phyloP scores from a whole-genome alignment of 2,797 vertebrate genomes.

The Danionella dracula region DNA sequence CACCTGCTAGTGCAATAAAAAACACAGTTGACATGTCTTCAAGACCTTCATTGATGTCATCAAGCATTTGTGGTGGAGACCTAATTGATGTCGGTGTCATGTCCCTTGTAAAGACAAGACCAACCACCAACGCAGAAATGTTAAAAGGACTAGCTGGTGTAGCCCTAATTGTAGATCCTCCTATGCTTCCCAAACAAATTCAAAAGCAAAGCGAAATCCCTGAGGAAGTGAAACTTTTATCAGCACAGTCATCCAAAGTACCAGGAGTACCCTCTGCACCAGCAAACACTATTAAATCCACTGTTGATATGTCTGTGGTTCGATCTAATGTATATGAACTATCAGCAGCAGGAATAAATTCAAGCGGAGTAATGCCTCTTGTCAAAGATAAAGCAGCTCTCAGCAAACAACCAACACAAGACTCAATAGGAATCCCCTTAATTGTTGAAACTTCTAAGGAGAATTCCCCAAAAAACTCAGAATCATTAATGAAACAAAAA shows the following conservation, averaged over 20 bases:
- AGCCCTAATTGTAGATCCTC: slow-evolving; percentile 58
- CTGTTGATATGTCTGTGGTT: slow-evolving; percentile 64
- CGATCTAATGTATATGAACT: slow-evolving; percentile 19
- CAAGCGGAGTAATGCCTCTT: slow-evolving; percentile 49
- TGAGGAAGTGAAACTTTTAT: neutral
- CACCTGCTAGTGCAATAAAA: slow-evolving; percentile 23
- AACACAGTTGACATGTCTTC: slow-evolving; percentile 63
- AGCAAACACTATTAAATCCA: slow-evolving; percentile 58
- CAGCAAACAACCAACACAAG: slow-evolving; percentile 20
- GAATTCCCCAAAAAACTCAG: slow-evolving; percentile 1
- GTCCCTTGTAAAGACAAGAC: slow-evolving; percentile 53
- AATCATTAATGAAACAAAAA: slow-evolving; percentile 1
- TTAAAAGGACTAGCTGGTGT: slow-evolving; percentile 49
- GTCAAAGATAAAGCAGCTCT: slow-evolving; percentile 46
- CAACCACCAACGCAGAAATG: slow-evolving; percentile 40
- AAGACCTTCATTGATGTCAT: slow-evolving; percentile 36
- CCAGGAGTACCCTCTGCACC: slow-evolving; percentile 53
- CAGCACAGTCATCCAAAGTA: neutral
- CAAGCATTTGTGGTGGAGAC: slow-evolving; percentile 9
- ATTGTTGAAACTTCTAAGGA: slow-evolving; percentile 43
- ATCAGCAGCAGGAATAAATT: slow-evolving; percentile 30
- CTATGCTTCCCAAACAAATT: neutral
- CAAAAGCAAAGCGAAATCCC: neutral
- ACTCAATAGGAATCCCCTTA: slow-evolving; percentile 54
- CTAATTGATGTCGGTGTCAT: slow-evolving; percentile 45